Conservation (phyloP, 2,888 invertebrate genomes). For the Drosophila nr. perissopoda region DNA sequence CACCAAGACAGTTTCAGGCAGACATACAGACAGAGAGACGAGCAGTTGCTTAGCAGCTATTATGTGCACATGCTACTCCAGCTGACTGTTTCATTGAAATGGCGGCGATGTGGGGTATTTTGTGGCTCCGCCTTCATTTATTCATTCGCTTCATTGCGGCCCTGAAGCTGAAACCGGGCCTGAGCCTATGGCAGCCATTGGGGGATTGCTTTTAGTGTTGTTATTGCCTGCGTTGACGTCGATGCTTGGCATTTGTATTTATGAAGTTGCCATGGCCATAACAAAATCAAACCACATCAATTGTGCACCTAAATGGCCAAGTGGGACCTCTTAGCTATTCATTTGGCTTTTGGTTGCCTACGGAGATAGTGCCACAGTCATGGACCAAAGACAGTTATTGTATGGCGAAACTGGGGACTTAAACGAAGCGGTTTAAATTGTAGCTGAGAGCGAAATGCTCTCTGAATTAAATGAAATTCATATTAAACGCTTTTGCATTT, state of each 20-base stretch:
- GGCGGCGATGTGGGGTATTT: constrained; percentile 31
- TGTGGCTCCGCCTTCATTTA: constrained; percentile 62
- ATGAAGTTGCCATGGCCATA: constrained; percentile 74
- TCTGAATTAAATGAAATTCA: constrained; percentile 66
- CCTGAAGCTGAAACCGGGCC: constrained; percentile 27
- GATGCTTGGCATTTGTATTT: constrained; percentile 66
- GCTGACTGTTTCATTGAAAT: constrained; percentile 35
- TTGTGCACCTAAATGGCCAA: constrained; percentile 81
- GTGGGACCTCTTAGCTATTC: constrained; percentile 80
- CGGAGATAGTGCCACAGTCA: constrained; percentile 10
- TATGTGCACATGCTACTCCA: constrained; percentile 75
- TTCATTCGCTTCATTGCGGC: constrained; percentile 63
- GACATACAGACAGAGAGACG: constrained; percentile 10
- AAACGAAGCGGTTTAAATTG: constrained; percentile 43
- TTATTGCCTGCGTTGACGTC: constrained; percentile 41
- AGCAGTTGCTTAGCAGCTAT: constrained; percentile 78
- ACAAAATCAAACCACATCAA: constrained; percentile 82
- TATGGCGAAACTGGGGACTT: neutral
- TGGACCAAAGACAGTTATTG: neutral
- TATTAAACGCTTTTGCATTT: constrained; percentile 70
- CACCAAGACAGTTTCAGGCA: constrained; percentile 10
- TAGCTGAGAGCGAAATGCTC: constrained; percentile 30
- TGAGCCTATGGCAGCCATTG: constrained; percentile 41
- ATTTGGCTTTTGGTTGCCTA: constrained; percentile 55
- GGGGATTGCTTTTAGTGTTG: constrained; percentile 62